A percentile compares a stretch with the other conserved stretches of the same genome.
phyloP scores from a whole-genome alignment of 1,140 invertebrate species.

The Camponotus pennsylvanicus region DNA sequence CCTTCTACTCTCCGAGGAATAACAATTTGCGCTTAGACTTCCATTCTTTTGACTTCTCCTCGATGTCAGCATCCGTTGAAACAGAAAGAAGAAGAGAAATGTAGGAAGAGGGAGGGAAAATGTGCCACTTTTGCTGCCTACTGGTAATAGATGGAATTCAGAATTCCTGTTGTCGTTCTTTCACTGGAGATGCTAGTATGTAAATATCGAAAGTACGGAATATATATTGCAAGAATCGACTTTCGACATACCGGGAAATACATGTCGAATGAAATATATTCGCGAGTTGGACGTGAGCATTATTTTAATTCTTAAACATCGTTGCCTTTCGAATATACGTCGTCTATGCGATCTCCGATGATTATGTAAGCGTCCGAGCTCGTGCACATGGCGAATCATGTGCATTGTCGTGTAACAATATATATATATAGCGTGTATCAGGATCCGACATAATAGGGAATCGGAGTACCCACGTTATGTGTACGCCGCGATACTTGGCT shows the following conservation, averaged over 20 bases:
- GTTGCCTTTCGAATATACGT: constrained; percentile 31
- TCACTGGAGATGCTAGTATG: not conserved
- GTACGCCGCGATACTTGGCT: constrained; percentile 67
- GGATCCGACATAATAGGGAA: constrained; percentile 66
- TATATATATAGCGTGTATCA: constrained; percentile 58
- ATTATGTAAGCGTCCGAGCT: constrained; percentile 60
- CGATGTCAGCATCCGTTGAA: constrained; percentile 25
- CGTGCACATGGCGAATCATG: constrained; percentile 62
- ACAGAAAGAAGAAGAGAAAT: not conserved
- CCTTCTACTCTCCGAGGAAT: constrained; percentile 46
- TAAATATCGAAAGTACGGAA: not conserved
- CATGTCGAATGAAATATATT: not conserved
- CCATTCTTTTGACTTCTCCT: constrained; percentile 60
- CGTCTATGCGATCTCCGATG: constrained; percentile 28
- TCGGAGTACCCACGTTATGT: constrained; percentile 59
- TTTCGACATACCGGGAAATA: not conserved
- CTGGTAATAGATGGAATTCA: not conserved
- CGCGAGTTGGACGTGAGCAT: not conserved
- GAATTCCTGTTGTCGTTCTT: not conserved
- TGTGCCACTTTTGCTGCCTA: constrained; percentile 50
- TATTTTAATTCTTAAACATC: not conserved
- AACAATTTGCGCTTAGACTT: constrained; percentile 72
- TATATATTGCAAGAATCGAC: not conserved
- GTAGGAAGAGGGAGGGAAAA: constrained; percentile 11
- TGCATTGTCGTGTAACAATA: constrained; percentile 67